A percentile compares a stretch with the other conserved stretches of the same genome.
These are phyloP conservation scores for Ormyrus labotus DNA, from an alignment of 2,888 invertebrate species.

Conservation along the genomic window DNA sequence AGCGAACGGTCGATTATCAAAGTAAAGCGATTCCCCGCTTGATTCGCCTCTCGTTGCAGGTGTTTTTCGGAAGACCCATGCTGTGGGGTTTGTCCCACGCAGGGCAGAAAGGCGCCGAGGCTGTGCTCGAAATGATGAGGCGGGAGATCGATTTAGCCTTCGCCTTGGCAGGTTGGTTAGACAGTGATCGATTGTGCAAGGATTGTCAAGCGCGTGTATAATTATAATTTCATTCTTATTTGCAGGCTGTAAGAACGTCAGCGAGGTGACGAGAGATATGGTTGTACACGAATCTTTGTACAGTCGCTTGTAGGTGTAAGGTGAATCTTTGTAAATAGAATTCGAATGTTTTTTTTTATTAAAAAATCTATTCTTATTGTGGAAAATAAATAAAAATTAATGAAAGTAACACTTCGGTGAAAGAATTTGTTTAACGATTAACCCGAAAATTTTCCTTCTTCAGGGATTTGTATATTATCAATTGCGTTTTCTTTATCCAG, in stretches of 20 bases:
- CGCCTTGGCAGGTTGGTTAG: constrained; percentile 83
- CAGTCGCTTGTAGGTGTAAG: constrained; percentile 62
- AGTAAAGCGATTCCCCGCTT: too few species aligned
- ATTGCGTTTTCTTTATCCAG: too few species aligned
- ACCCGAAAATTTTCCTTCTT: too few species aligned
- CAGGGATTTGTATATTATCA: too few species aligned
- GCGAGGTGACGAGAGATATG: constrained; percentile 82
- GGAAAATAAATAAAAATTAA: too few species aligned
- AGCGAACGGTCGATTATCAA: not conserved
- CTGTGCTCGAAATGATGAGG: constrained; percentile 83
- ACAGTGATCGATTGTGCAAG: not conserved
- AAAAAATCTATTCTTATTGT: too few species aligned
- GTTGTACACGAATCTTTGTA: constrained; percentile 81
- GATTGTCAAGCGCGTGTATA: constrained; percentile 21
- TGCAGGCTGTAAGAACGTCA: constrained; percentile 82
- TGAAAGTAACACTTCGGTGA: too few species aligned
- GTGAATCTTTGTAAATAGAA: too few species aligned
- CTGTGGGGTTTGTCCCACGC: constrained; percentile 89
- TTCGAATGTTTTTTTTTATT: too few species aligned
- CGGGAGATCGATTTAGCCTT: constrained; percentile 87
- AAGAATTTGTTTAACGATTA: too few species aligned
- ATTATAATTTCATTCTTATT: constrained; percentile 55
- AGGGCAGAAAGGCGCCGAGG: constrained; percentile 87
- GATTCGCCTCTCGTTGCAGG: constrained; percentile 74
- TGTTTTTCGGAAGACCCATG: constrained; percentile 90